Conservation (phyloP, 2,797 vertebrate species). For the Lepilemur septentrionalis region DNA sequence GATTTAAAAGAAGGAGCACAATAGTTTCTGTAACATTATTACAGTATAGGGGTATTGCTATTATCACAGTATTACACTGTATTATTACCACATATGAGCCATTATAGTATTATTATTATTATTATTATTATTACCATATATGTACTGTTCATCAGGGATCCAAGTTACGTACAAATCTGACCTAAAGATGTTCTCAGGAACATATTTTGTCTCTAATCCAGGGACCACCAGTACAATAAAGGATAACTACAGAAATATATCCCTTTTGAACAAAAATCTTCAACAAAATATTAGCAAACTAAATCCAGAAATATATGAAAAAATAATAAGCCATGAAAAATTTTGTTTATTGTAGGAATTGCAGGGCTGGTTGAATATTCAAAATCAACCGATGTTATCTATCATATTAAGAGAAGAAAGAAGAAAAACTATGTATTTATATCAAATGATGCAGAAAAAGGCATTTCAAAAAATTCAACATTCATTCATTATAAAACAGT, state of each 20-base stretch:
- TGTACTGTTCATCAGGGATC: no score
- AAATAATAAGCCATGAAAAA: neutral
- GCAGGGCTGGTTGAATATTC: neutral
- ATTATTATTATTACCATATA: no score
- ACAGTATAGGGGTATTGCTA: no score
- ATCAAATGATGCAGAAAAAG: neutral
- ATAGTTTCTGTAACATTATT: no score
- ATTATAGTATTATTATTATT: no score
- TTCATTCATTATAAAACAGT: neutral
- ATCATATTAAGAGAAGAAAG: neutral
- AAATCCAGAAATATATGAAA: neutral
- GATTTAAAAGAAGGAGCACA: no score
- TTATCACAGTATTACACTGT: no score
- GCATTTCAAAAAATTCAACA: neutral
- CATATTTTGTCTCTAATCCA: no score
- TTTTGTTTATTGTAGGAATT: neutral
- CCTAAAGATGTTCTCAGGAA: no score
- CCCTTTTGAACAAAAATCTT: neutral
- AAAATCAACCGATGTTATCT: neutral
- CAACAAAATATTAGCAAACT: neutral
- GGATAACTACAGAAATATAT: neutral
- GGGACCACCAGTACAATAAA: neutral
- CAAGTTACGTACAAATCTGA: no score
- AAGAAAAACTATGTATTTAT: neutral
- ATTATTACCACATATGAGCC: no score